phyloP scores from a whole-genome alignment of 2,888 invertebrate species.

The Athripsodes cinereus region DNA sequence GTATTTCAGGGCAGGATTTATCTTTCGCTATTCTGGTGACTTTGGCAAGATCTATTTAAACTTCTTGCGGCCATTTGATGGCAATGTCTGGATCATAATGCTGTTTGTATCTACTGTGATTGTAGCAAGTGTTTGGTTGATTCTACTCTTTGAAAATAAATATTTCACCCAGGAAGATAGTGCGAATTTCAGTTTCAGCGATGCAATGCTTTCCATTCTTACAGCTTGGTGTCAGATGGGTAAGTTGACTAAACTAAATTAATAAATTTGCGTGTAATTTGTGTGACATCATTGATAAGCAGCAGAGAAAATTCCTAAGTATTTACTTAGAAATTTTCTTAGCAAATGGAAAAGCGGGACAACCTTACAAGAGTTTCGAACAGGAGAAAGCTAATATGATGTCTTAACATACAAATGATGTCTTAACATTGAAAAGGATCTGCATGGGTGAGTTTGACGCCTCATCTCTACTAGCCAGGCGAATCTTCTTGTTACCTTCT shows the following conservation, averaged over 20 bases:
- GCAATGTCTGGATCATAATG: constrained; percentile 21
- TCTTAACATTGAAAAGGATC: too few relatives aligned
- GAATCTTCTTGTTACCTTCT: too few relatives aligned
- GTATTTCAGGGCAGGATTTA: constrained; percentile 19
- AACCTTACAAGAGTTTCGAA: too few relatives aligned
- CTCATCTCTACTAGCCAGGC: too few relatives aligned
- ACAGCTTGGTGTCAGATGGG: constrained; percentile 27
- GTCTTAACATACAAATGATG: too few relatives aligned
- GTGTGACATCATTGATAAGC: too few relatives aligned
- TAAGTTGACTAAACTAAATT: constrained; percentile 3
- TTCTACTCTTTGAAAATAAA: constrained; percentile 22
- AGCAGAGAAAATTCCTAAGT: too few relatives aligned
- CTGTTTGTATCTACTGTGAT: constrained; percentile 13
- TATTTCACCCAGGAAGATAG: constrained; percentile 14
- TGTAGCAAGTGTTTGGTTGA: constrained; percentile 16
- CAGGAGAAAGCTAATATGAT: too few relatives aligned
- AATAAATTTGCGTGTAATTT: too few relatives aligned
- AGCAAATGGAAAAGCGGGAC: too few relatives aligned
- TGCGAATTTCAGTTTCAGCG: constrained; percentile 16
- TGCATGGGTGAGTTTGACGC: too few relatives aligned
- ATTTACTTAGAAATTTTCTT: too few relatives aligned
- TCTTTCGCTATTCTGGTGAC: constrained; percentile 24
- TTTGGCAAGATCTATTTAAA: constrained; percentile 20
- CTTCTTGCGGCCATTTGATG: constrained; percentile 22
- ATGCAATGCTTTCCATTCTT: constrained; percentile 23